Base-by-base conservation (phyloP, 2,113 vertebrate species). In the Microcebus murinus region DNA sequence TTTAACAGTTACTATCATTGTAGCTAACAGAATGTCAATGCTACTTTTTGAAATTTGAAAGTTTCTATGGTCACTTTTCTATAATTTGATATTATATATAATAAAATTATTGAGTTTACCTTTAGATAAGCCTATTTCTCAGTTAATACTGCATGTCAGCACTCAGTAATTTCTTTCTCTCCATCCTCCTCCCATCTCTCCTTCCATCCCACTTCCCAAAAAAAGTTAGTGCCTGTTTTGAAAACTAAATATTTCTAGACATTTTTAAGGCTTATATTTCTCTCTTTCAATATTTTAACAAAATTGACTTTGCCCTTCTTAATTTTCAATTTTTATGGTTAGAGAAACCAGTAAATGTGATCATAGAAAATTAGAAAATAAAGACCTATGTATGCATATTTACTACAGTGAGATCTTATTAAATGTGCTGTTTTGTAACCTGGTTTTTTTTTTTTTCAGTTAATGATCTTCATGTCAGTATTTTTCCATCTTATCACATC, bases 221-320 rank as follows among this genome's bases (percentile, higher is more conserved):
- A 61, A 82, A 52, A 3, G 11, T 11, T 67, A 59, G 6, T 71
- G n/a, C n/a, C 88, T 48, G 5, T 67, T 92, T 90, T 45, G 71
- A 96, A 94, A 94, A 45, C 39, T 52, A 85, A 89, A 36, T 73
- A 67, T 63, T 70, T 48, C 74, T 48, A n/a, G 45, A 39, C 18
- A 83, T 88, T 91, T 85, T 89, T 89, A 83, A 77, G 77, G 20
- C 59, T 79, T 85, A 89, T 0, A 61, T 85, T 55, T 86, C 20
- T 85, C 87, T 90, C 31, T 85, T 82, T 55, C 14, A 89, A 3
- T 92, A 68, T 85, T 91, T 94, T 85, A 92, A 71, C 77, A 55
- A 92, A 94, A 68, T 31, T 92, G 63, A 83, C 34, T 67, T 94
- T 93, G 10, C 42, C 23, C 34, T 90, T 77, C 15, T 90, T 84